Evolutionary conservation across 2,888 invertebrate species (phyloP).

Genomic region (Eupithecia inturbata): DNA sequence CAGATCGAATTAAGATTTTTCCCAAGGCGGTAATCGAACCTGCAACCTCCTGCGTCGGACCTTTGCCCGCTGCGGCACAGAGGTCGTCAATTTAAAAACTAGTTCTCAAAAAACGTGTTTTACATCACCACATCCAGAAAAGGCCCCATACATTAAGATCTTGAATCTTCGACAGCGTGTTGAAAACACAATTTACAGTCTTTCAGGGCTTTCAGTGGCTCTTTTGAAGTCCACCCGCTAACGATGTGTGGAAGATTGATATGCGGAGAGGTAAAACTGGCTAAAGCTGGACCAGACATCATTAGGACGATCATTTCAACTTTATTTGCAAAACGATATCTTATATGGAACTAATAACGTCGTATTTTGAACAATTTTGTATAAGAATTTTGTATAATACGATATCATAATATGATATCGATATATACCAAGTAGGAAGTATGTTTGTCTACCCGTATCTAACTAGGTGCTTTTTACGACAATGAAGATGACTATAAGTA

Average conservation of each 20-base stretch:
- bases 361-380: too few relatives aligned
- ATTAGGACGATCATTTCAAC: not conserved
- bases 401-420: too few relatives aligned
- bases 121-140: slow-evolving; percentile 1
- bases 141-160: slow-evolving; percentile 44
- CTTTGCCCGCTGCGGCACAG: not conserved
- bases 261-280: slow-evolving; percentile 40
- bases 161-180: slow-evolving; percentile 39
- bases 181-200: slow-evolving; percentile 41
- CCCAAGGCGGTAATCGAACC: too few relatives aligned
- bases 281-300: not conserved
- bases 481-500: too few relatives aligned
- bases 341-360: too few relatives aligned
- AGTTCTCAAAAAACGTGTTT: not conserved
- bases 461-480: too few relatives aligned
- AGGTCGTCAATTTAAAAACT: not conserved
- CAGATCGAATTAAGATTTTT: not conserved
- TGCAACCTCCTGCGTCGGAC: not conserved
- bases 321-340: not conserved
- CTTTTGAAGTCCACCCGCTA: slow-evolving; percentile 42
- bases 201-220: slow-evolving; percentile 32
- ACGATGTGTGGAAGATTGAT: slow-evolving; percentile 60
- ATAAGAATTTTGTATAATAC: too few relatives aligned
- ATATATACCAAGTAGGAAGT: too few relatives aligned
- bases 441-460: too few relatives aligned